Evolutionary conservation across 1,140 invertebrate species (phyloP), one percentile per base, ranked within the genome.

Genomic region (Aphis gossypii): DNA sequence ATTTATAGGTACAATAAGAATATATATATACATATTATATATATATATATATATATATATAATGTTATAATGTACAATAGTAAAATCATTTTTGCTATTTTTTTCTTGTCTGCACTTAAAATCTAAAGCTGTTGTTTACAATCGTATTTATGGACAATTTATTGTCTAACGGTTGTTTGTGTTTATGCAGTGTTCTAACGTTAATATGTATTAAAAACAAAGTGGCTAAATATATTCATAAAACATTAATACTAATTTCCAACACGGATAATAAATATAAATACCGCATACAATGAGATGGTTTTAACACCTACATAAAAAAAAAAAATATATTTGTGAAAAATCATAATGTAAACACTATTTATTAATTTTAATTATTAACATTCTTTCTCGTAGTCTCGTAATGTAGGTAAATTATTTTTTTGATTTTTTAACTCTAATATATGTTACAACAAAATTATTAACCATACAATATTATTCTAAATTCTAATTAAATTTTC

Each of bases 81-180:
- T 88, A 21, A 88, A 88, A 88, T 51, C 4, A 54, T 35, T 38
- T 54, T 54, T 21, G 48, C n/a, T 51, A 11, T 89, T 89, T 51
- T 88, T 14, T 20, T 48, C n/a, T 88, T 35, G 18, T 23, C 41
- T 6, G 18, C 46, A n/a, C 6, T 88, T 51, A 54, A 54, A 38
- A 54, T 23, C 11, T 5, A 35, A 35, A 48, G 21, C 2, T 20
- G 30, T n/a, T 51, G 25, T 51, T 88, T n/a, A 88, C 86, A 23
- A 35, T 25, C 20, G 48, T 54, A 35, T 23, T 54, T 54, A 89
- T n/a, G 35, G 20, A 89, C 23, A 35, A 46, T 51, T 76, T 38
- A 54, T 89, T 89, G 87, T 89, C 51, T 54, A 38, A 89, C 87
- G n/a, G 48, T 89, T 89, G 48, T 89, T 89, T 89, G 87, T 89